Evolutionary conservation across 2,113 vertebrate species (phyloP).

Genomic region (Anser cygnoides): DNA sequence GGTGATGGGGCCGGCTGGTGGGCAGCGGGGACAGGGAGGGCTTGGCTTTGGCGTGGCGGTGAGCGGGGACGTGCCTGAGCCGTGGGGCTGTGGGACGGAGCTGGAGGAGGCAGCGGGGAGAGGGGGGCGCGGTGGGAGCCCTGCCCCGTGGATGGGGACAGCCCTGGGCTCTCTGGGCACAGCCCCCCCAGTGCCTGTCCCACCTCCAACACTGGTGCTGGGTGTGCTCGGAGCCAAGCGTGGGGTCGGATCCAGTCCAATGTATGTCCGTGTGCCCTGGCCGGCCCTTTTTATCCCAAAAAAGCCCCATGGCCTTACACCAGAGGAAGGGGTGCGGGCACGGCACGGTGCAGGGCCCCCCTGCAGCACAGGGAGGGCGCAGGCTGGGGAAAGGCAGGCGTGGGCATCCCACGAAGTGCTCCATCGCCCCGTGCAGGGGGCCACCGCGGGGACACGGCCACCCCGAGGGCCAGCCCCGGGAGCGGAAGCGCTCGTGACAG

Average conservation of each 20-base stretch:
- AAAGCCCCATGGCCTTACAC: background rate
- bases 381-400: background rate
- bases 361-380: background rate
- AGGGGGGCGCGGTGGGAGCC: background rate
- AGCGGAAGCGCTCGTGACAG: background rate
- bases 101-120: background rate
- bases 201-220: background rate
- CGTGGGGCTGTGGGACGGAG: background rate
- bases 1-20: background rate
- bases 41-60: background rate
- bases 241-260: background rate
- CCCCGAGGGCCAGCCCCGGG: background rate
- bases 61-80: background rate
- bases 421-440: fast-evolving
- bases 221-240: background rate
- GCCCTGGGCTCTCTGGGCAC: background rate
- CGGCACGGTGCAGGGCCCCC: background rate
- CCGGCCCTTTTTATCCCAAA: background rate
- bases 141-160: background rate
- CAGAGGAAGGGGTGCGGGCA: background rate
- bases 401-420: background rate
- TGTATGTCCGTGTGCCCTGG: background rate
- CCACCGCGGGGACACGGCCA: fast-evolving
- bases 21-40: background rate
- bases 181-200: background rate